A percentile compares a stretch with the other conserved stretches of the same genome.
These are phyloP conservation scores for Betta splendens DNA, from an alignment of 2,797 vertebrate species.

Conservation along the genomic window DNA sequence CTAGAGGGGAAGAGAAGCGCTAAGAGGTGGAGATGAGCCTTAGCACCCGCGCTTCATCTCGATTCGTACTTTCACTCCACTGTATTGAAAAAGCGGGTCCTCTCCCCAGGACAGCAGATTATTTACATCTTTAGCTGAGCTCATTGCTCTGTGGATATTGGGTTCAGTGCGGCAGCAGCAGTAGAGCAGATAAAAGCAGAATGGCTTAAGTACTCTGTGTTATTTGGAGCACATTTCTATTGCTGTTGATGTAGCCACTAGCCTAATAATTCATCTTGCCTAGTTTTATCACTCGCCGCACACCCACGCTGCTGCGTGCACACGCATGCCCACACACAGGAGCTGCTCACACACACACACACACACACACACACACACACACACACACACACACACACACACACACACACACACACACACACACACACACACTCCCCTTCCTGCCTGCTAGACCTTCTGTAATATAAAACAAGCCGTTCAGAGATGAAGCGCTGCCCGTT, in stretches of 20 bases:
- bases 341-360: conserved; percentile 59
- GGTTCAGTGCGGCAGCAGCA: conserved; percentile 65
- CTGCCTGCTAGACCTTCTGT: conserved; percentile 50
- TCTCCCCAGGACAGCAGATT: conserved; percentile 62
- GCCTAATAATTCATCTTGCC: conserved; percentile 69
- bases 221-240: conserved; percentile 75
- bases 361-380: conserved; percentile 61
- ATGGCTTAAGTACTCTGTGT: conserved; percentile 73
- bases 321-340: conserved; percentile 26
- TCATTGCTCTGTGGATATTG: conserved; percentile 71
- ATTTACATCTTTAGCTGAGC: conserved; percentile 78
- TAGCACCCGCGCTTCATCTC: conserved; percentile 35
- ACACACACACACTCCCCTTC: conserved; percentile 61
- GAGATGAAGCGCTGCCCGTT: conserved; percentile 70
- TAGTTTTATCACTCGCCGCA: conserved; percentile 57
- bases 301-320: conserved; percentile 3
- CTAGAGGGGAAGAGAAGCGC: conserved; percentile 61
- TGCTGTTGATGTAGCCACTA: conserved; percentile 72
- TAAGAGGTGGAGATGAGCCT: conserved; percentile 62
- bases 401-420: conserved; percentile 32
- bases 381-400: conserved; percentile 10
- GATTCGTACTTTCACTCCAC: conserved; percentile 62
- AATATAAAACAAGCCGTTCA: conserved; percentile 73
- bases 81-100: conserved; percentile 43
- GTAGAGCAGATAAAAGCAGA: conserved; percentile 72